These are phyloP conservation scores for Grapholita molesta DNA, from an alignment of 1,140 invertebrate species.

Conservation along the genomic window DNA sequence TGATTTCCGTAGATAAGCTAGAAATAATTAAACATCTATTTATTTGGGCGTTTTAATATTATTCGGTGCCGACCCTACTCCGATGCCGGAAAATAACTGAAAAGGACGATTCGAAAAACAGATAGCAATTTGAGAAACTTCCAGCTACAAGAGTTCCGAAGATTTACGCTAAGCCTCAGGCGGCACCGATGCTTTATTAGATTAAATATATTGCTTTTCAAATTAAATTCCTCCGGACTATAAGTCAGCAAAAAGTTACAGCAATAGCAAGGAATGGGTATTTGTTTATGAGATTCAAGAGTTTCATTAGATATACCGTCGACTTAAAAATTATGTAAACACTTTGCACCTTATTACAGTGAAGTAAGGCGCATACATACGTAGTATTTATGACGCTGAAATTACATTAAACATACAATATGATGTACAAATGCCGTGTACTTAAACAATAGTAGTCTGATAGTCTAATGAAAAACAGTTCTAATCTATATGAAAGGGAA, in stretches of 20 bases:
- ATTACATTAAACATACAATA: no score
- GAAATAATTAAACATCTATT: background rate
- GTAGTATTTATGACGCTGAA: no score
- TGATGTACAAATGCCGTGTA: no score
- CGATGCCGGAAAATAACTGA: slow-evolving; percentile 20
- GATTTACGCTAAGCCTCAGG: slow-evolving; percentile 5
- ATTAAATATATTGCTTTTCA: slow-evolving; percentile 3
- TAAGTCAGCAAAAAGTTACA: slow-evolving; percentile 2
- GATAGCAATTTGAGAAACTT: slow-evolving; percentile 50
- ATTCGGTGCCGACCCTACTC: background rate
- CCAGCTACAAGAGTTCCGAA: slow-evolving; percentile 6
- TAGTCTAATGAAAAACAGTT: no score
- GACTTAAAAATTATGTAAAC: background rate
- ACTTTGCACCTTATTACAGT: no score
- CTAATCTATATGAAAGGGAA: no score
- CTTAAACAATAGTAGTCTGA: no score
- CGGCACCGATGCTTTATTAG: slow-evolving; percentile 17
- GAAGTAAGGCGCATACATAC: no score
- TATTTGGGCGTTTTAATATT: background rate
- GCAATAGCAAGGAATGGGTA: background rate
- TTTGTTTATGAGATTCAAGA: background rate
- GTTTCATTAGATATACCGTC: background rate
- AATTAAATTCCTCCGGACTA: slow-evolving; percentile 1
- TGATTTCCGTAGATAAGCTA: background rate
- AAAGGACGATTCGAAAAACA: slow-evolving; percentile 42